A percentile compares a stretch with the other conserved stretches of the same genome.
phyloP scores from a whole-genome alignment of 2,888 invertebrate genomes.

The Lasiommata megera region DNA sequence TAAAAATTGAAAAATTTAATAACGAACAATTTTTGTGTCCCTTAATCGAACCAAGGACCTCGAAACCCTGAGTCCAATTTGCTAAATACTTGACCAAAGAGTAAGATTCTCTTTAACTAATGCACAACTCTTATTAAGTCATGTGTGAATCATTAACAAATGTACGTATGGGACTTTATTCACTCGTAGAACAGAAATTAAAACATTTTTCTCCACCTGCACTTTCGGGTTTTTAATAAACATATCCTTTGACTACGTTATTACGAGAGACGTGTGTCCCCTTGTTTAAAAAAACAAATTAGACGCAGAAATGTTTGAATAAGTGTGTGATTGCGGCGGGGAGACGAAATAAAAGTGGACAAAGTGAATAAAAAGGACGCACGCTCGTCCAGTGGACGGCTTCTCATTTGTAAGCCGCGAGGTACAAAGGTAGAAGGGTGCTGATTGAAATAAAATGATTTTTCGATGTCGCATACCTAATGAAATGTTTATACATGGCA shows the following conservation, averaged over 20 bases:
- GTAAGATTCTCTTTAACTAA: too few relatives aligned
- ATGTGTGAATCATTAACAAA: too few relatives aligned
- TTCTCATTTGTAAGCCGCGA: conserved; percentile 31
- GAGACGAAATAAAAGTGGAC: conserved; percentile 34
- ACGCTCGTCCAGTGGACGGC: conserved; percentile 16
- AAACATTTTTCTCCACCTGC: conserved; percentile 25
- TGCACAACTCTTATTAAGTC: too few relatives aligned
- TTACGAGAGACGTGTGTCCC: conserved; percentile 49
- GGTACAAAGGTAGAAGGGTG: conserved; percentile 26
- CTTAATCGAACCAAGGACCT: too few relatives aligned
- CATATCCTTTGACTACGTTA: conserved; percentile 50
- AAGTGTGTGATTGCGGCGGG: conserved; percentile 74
- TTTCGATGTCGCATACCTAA: conserved; percentile 4
- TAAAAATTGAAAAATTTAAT: too few relatives aligned
- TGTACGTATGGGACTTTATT: not conserved
- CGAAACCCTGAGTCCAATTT: too few relatives aligned
- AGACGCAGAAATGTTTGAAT: conserved; percentile 70
- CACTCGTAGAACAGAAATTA: not conserved
- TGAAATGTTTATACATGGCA: conserved; percentile 1
- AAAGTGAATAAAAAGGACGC: conserved; percentile 34
- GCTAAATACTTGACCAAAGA: too few relatives aligned
- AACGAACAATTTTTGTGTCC: too few relatives aligned
- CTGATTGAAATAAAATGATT: conserved; percentile 32
- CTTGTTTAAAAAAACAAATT: conserved; percentile 64
- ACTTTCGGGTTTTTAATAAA: conserved; percentile 27